Conservation (phyloP, 2,888 invertebrate genomes). For the Tuberolachnus salignus region DNA sequence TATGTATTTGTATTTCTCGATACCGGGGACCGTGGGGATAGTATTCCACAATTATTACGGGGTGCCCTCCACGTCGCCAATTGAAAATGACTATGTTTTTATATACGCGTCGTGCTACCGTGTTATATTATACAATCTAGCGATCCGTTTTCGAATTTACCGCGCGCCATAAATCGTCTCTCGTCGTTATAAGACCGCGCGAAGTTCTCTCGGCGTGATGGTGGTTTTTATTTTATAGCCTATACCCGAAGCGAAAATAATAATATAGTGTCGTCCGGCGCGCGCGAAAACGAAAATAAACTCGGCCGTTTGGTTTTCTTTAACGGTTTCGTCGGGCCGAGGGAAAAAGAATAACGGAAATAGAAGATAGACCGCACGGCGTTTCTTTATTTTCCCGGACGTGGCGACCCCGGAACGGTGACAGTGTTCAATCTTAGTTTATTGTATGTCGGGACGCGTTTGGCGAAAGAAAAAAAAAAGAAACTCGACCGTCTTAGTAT, state of each 20-base stretch:
- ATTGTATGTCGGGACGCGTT: too few relatives aligned
- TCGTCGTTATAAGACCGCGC: slow-evolving; percentile 20
- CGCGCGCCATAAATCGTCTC: slow-evolving; percentile 39
- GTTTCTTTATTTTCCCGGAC: too few relatives aligned
- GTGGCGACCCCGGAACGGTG: too few relatives aligned
- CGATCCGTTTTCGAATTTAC: slow-evolving; percentile 6
- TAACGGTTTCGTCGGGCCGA: too few relatives aligned
- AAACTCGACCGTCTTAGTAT: too few relatives aligned
- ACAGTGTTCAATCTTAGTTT: too few relatives aligned
- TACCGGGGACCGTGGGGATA: not conserved
- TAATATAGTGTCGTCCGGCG: not conserved
- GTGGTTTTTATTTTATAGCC: slow-evolving; percentile 43
- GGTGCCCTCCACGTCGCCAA: not conserved
- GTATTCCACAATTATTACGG: slow-evolving; percentile 7
- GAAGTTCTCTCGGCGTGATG: slow-evolving; percentile 22
- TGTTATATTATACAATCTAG: not conserved
- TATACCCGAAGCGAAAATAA: not conserved
- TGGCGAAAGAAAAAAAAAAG: too few relatives aligned
- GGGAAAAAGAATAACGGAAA: too few relatives aligned
- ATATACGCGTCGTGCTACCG: not conserved
- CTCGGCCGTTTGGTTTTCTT: not conserved
- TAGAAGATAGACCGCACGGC: too few relatives aligned
- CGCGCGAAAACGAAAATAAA: slow-evolving; percentile 26
- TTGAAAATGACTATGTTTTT: not conserved
- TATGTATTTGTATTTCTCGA: too few relatives aligned